phyloP scores from a whole-genome alignment of 2,888 invertebrate genomes.

The Branchellion lobata region DNA sequence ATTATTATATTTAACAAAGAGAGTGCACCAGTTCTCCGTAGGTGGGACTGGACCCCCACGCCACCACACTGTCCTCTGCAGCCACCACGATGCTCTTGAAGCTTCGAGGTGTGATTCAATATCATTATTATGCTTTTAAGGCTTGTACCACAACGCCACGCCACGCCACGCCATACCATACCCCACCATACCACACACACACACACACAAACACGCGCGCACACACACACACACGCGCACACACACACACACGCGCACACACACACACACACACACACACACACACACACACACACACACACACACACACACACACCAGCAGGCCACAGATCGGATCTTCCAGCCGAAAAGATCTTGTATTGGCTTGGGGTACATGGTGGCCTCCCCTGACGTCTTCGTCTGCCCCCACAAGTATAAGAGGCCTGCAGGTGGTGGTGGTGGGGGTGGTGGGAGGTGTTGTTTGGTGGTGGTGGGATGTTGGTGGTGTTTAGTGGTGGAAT shows the following conservation, averaged over 20 bases:
- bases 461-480: no score
- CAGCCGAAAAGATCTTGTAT: constrained; percentile 90
- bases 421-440: constrained; percentile 62
- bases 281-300: neutral
- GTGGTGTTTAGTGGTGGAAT: no score
- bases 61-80: constrained; percentile 85
- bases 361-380: constrained; percentile 93
- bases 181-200: neutral
- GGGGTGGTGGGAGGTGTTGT: no score
- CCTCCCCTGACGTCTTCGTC: constrained; percentile 87
- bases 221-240: neutral
- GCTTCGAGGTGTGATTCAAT: constrained; percentile 54
- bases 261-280: neutral
- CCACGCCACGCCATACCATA: no score
- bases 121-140: no score
- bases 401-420: constrained; percentile 82
- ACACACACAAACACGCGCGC: neutral
- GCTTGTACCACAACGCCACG: neutral
- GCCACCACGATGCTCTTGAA: constrained; percentile 78
- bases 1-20: no score
- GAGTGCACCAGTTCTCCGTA: constrained; percentile 80
- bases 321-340: constrained; percentile 81
- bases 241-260: no score
- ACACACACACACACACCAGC: constrained; percentile 61
- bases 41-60: constrained; percentile 91